Evolutionary conservation across 2,888 invertebrate species (phyloP).

Genomic region (Opisthograptis luteolata): DNA sequence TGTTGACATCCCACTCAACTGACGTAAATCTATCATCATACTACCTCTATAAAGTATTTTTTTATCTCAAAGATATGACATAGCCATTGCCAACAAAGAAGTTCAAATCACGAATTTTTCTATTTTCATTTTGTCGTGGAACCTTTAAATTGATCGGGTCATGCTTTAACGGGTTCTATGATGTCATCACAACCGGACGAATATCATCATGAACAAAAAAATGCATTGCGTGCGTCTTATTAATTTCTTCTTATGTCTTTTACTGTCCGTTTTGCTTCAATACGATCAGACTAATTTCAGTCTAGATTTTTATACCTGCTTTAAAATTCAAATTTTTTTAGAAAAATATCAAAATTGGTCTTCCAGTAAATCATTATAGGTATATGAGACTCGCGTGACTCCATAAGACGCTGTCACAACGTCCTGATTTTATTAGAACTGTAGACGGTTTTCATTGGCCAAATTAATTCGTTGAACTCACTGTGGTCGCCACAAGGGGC

Average conservation of each 20-base stretch:
- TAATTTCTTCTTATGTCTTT: conserved; percentile 9
- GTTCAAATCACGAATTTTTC: conserved; percentile 27
- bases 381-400: background rate
- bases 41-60: conserved; percentile 10
- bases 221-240: conserved; percentile 21
- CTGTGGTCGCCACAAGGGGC: conserved; percentile 46
- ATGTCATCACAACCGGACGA: conserved; percentile 54
- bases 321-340: too few relatives aligned
- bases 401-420: background rate
- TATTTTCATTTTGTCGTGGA: conserved; percentile 38
- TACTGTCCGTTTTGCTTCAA: conserved; percentile 3
- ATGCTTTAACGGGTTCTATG: conserved; percentile 55
- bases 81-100: conserved; percentile 18
- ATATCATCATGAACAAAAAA: conserved; percentile 50
- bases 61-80: conserved; percentile 14
- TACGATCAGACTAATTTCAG: background rate
- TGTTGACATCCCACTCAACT: conserved; percentile 4
- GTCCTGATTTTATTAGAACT: conserved; percentile 13
- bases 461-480: conserved; percentile 75
- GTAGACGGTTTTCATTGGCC: conserved; percentile 40
- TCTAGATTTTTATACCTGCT: background rate
- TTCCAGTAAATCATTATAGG: background rate
- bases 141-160: conserved; percentile 44
- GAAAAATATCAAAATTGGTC: background rate
- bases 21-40: conserved; percentile 18